Evolutionary conservation across 2,888 invertebrate species (phyloP), one percentile per base, ranked within the genome.

Genomic region (Thereva nobilitata): DNA sequence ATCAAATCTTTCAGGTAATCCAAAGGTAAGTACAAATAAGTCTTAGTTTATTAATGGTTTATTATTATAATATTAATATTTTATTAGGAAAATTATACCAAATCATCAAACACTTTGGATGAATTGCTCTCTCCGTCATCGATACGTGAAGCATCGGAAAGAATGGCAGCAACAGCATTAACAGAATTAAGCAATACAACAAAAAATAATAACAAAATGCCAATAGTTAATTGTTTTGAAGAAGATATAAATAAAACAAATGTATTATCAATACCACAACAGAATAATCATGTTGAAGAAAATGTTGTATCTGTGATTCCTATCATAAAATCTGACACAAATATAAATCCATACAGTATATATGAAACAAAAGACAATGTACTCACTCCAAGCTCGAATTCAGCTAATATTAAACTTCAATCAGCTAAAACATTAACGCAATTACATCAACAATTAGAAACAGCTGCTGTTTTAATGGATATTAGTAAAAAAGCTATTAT

Each of bases 1-100:
- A 69, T 86, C 87, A 80, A 86, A 88, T 79, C 83, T 85, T 73
- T 84, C 83, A 77, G 88, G 86, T 76, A 85, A 84, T 76, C 81
- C 83, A 79, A 84, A 89, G 87, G 89, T 89, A 61, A 50, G 47
- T 47, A n/a, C 10, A 47, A 44, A 80, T 83, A 83, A 45, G n/a
- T 9, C n/a, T 44, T 44, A n/a, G 8, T 44, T 44, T 44, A 1
- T 3, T 2, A 44, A 9, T 42, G 7, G 41, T 56, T 57, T 40
- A 35, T 47, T 55, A 54, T 47, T 55, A 44, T 63, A 53, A 61
- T 4, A 55, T 40, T 41, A 4, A 1, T 55, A 12, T 6, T 55
- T 40, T 70, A 69, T 42, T 34, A 73, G 73, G 87, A 87, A 76
- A 83, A 85, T 76, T 79, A 86, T 75, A 82, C 82, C 72, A 83